Evolutionary conservation across 2,113 vertebrate species (phyloP).

Genomic region (Hymenochirus boettgeri): DNA sequence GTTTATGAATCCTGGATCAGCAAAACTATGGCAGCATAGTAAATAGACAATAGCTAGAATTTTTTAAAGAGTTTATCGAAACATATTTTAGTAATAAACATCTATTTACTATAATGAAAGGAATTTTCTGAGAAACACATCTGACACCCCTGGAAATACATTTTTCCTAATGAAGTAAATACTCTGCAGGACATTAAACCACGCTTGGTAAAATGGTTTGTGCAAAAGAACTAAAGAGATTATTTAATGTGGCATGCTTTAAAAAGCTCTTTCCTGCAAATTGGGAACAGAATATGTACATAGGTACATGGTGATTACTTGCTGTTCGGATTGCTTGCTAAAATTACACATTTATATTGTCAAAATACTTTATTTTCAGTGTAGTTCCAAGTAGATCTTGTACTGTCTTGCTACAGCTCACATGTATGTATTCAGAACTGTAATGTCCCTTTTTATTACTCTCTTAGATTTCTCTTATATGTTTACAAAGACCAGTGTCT

Average conservation of each 20-base stretch:
- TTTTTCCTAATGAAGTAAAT: conserved; percentile 37
- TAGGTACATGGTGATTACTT: conserved; percentile 24
- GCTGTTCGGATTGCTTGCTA: conserved; percentile 17
- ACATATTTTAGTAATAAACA: conserved; percentile 37
- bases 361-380: conserved; percentile 7
- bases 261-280: conserved; percentile 32
- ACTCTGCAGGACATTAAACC: conserved; percentile 27
- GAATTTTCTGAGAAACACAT: conserved; percentile 28
- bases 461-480: not conserved
- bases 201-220: conserved; percentile 10
- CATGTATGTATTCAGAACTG: not conserved
- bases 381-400: conserved; percentile 3
- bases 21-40: not conserved
- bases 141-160: conserved; percentile 25
- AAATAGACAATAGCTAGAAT: conserved; percentile 12
- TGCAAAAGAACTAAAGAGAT: conserved; percentile 31
- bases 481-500: not conserved
- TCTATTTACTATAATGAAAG: conserved; percentile 26
- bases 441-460: not conserved
- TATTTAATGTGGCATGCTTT: conserved; percentile 25
- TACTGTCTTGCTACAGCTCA: conserved; percentile 16
- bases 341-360: conserved; percentile 28
- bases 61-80: conserved; percentile 16
- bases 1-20: no score
- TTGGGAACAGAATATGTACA: conserved; percentile 15